A percentile compares a stretch with the other conserved stretches of the same genome.
These are phyloP conservation scores for Tetropium fuscum DNA, from an alignment of 2,888 invertebrate species.

Conservation along the genomic window DNA sequence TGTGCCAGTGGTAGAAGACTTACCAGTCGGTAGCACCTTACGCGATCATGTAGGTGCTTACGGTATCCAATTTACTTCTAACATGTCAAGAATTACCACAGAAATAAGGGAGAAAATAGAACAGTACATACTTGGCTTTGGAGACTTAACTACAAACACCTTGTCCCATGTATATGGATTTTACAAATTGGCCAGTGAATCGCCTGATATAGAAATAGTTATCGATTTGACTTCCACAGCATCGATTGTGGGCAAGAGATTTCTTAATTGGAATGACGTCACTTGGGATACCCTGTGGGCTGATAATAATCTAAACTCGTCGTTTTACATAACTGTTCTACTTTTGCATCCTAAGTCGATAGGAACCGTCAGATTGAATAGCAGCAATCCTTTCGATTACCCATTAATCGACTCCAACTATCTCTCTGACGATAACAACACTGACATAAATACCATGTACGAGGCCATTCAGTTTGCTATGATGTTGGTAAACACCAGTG, in stretches of 20 bases:
- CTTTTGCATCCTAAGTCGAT: conserved; percentile 57
- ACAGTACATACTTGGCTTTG: conserved; percentile 53
- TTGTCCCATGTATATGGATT: conserved; percentile 35
- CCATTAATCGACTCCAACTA: conserved; percentile 78
- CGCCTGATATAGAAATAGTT: conserved; percentile 47
- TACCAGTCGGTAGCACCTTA: conserved; percentile 81
- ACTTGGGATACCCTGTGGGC: conserved; percentile 61
- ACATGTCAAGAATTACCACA: conserved; percentile 65
- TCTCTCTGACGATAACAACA: conserved; percentile 65
- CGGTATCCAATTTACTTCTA: conserved; percentile 76
- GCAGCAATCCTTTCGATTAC: conserved; percentile 43
- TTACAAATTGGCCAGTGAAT: conserved; percentile 31
- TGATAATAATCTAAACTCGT: conserved; percentile 41
- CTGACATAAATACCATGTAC: conserved; percentile 68
- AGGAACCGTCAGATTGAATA: conserved; percentile 71
- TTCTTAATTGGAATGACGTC: conserved; percentile 47
- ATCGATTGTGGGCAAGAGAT: conserved; percentile 28
- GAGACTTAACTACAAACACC: conserved; percentile 26
- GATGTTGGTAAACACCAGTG: conserved; percentile 65
- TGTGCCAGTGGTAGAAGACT: conserved; percentile 73
- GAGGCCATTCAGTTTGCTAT: conserved; percentile 66
- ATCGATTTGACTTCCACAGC: conserved; percentile 66
- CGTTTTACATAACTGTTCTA: conserved; percentile 32
- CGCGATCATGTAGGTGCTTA: conserved; percentile 81
- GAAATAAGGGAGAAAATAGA: conserved; percentile 67